Percentiles rank a stretch among this genome's conserved stretches.
phyloP scores from a whole-genome alignment of 2,888 invertebrate genomes.

The Chrysolina haemoptera region DNA sequence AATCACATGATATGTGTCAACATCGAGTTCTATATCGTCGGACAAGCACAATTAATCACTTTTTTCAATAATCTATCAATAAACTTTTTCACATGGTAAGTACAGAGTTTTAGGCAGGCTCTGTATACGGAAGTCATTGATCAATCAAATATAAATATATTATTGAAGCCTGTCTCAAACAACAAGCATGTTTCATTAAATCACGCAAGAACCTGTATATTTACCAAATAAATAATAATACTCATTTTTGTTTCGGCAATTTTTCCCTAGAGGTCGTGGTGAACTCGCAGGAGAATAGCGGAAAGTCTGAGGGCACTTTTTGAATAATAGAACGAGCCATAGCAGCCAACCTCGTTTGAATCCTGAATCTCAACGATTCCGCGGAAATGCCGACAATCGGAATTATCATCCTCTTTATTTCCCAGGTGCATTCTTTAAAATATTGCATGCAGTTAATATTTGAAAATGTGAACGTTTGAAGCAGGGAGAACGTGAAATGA shows the following conservation, averaged over 20 bases:
- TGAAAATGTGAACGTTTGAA: slow-evolving; percentile 23
- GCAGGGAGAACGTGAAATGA: not conserved
- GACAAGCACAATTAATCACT: too few relatives aligned
- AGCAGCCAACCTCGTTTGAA: slow-evolving; percentile 52
- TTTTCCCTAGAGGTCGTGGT: slow-evolving; percentile 27
- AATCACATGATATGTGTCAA: too few relatives aligned
- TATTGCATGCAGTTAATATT: slow-evolving; percentile 36
- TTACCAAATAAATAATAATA: slow-evolving; percentile 28
- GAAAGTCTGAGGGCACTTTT: slow-evolving; percentile 47
- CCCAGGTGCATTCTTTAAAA: slow-evolving; percentile 40
- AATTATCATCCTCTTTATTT: slow-evolving; percentile 47
- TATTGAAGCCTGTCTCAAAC: slow-evolving; percentile 1
- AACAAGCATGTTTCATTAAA: not conserved
- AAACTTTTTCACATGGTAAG: too few relatives aligned
- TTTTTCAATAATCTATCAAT: too few relatives aligned
- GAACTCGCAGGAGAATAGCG: slow-evolving; percentile 32
- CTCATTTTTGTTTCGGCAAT: slow-evolving; percentile 26
- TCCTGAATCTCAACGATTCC: slow-evolving; percentile 47
- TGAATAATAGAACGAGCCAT: slow-evolving; percentile 56
- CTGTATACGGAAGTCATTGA: too few relatives aligned
- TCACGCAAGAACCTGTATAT: not conserved
- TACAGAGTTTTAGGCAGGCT: too few relatives aligned
- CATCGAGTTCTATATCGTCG: too few relatives aligned
- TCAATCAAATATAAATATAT: not conserved
- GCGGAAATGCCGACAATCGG: slow-evolving; percentile 40